phyloP scores from a whole-genome alignment of 92 coral and sea anemone genomes.

The Actinernus sp. region DNA sequence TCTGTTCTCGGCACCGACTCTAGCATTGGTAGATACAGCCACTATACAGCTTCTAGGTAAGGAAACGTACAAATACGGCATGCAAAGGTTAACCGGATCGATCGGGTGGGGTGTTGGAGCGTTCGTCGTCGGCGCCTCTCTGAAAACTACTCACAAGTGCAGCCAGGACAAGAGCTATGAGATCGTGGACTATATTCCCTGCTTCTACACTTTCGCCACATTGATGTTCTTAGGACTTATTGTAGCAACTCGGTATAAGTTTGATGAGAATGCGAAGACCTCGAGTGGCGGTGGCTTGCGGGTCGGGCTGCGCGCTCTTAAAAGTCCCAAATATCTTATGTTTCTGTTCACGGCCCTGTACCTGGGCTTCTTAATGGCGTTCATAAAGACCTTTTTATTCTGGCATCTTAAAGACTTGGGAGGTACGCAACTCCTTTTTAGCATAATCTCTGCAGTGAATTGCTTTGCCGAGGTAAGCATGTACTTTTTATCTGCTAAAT shows the following conservation, averaged over 20 bases:
- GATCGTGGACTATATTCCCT: constrained; percentile 95
- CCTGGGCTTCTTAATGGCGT: constrained; percentile 97
- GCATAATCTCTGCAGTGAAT: constrained; percentile 97
- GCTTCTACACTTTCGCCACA: constrained; percentile 94
- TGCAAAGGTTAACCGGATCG: constrained; percentile 99
- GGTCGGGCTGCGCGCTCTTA: constrained; percentile 96
- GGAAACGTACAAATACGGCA: constrained; percentile 97
- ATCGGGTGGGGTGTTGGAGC: constrained; percentile 99
- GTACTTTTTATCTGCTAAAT: constrained; percentile 96
- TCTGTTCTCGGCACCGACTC: constrained; percentile 91
- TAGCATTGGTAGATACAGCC: constrained; percentile 97
- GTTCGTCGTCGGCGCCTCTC: constrained; percentile 96
- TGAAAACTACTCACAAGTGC: constrained; percentile 91
- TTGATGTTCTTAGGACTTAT: constrained; percentile 87
- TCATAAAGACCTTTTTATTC: constrained; percentile 94
- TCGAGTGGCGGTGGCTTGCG: constrained; percentile 82
- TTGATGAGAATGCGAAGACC: constrained; percentile 77
- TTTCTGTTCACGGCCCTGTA: constrained; percentile 97
- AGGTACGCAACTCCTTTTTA: constrained; percentile 92
- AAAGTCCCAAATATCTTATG: constrained; percentile 90
- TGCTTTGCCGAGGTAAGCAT: constrained; percentile 99
- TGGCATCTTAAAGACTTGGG: constrained; percentile 99
- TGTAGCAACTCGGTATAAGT: constrained; percentile 87
- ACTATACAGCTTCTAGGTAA: constrained; percentile 91
- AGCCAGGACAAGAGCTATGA: constrained; percentile 87